These are phyloP conservation scores for Oreochromis grahami DNA, from an alignment of 2,797 vertebrate genomes.

Conservation along the genomic window DNA sequence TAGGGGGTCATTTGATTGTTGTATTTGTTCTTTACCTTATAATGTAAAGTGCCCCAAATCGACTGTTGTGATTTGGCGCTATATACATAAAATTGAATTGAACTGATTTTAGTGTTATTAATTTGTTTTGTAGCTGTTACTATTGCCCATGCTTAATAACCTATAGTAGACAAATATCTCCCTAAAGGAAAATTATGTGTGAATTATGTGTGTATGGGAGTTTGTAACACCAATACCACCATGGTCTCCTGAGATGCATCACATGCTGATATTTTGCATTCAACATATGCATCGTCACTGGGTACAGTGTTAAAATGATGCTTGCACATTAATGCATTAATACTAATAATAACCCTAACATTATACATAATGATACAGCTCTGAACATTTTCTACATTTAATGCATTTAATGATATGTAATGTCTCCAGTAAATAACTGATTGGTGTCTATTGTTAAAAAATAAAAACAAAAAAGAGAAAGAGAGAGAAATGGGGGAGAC, in stretches of 20 bases:
- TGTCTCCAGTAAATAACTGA: neutral
- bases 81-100: neutral
- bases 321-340: neutral
- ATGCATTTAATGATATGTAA: neutral
- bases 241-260: neutral
- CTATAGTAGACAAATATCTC: neutral
- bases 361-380: neutral
- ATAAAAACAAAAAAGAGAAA: neutral
- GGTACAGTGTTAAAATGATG: neutral
- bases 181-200: neutral
- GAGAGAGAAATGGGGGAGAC: neutral
- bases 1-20: neutral
- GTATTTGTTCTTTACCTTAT: rapidly evolving
- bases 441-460: neutral
- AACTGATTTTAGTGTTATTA: neutral
- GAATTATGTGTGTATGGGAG: neutral
- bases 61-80: neutral
- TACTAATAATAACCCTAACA: neutral
- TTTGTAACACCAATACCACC: neutral
- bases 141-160: neutral
- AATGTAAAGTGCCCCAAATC: neutral
- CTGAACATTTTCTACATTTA: neutral
- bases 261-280: neutral
- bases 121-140: neutral
- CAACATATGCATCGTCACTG: neutral